Evolutionary conservation across 2,113 vertebrate species (phyloP).

Genomic region (Grus americana): DNA sequence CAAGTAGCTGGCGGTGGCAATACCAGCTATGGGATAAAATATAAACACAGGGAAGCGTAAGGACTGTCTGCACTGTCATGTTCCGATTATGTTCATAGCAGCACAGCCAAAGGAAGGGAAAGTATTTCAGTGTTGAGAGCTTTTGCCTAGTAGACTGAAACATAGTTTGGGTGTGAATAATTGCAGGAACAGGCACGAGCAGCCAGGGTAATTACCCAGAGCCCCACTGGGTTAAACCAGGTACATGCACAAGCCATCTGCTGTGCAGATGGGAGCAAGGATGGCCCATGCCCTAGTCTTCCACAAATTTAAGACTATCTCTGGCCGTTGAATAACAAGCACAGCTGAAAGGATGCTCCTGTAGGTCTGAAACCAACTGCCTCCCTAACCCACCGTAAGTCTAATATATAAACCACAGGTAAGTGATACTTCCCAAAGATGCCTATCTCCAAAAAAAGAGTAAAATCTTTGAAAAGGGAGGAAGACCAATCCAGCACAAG

Average conservation of each 20-base stretch:
- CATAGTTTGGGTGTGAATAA: background rate
- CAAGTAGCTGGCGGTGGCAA: background rate
- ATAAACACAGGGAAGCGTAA: background rate
- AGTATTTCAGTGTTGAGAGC: background rate
- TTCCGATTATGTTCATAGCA: background rate
- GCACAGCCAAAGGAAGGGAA: background rate
- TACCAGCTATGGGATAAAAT: background rate
- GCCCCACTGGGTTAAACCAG: background rate
- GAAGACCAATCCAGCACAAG: background rate
- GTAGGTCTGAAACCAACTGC: background rate
- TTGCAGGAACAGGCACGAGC: background rate
- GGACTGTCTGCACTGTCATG: background rate
- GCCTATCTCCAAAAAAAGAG: background rate
- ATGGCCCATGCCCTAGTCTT: background rate
- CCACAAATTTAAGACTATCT: background rate
- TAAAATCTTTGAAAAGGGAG: background rate
- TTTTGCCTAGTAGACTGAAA: background rate
- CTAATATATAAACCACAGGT: background rate
- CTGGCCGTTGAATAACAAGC: background rate
- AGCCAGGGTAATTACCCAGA: background rate
- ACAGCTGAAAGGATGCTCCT: background rate
- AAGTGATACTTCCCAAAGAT: background rate
- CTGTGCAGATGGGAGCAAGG: background rate
- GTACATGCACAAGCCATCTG: slow-evolving; percentile 17
- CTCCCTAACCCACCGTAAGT: background rate